Conservation (phyloP, 2,797 vertebrate genomes). For the Dendrocincla fuliginosa region DNA sequence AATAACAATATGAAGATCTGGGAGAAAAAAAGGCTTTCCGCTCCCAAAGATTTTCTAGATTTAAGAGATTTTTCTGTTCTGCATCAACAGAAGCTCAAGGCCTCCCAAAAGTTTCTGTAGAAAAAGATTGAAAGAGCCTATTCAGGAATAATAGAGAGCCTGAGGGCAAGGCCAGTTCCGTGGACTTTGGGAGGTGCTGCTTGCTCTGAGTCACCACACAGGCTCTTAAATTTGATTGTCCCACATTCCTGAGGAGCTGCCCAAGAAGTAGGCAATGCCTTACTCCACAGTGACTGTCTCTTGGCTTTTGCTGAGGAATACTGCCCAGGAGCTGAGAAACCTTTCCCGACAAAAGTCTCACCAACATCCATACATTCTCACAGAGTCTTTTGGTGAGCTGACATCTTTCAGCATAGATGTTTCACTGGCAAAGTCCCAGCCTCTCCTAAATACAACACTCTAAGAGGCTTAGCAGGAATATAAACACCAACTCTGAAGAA, state of each 20-base stretch:
- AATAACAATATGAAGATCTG: not conserved
- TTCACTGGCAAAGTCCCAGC: not conserved
- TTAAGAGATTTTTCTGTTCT: not conserved
- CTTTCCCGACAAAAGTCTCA: not conserved
- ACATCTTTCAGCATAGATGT: not conserved
- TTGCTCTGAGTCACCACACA: not conserved
- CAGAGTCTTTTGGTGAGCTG: not conserved
- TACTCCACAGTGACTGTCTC: not conserved
- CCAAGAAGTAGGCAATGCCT: not conserved
- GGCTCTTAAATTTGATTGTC: not conserved
- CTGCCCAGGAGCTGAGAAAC: not conserved
- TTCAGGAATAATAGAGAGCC: not conserved
- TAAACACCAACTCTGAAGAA: not conserved
- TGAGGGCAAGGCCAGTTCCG: not conserved
- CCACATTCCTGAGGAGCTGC: not conserved
- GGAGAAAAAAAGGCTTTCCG: not conserved
- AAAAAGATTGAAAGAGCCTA: not conserved
- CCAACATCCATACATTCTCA: not conserved
- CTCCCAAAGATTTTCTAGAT: not conserved
- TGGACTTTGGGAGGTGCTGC: not conserved
- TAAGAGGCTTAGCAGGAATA: not conserved
- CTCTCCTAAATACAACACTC: not conserved
- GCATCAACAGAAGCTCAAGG: not conserved
- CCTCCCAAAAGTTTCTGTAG: not conserved
- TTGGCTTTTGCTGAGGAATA: not conserved